These are phyloP conservation scores for Phasianus colchicus DNA, from an alignment of 2,113 vertebrate species.

Conservation along the genomic window DNA sequence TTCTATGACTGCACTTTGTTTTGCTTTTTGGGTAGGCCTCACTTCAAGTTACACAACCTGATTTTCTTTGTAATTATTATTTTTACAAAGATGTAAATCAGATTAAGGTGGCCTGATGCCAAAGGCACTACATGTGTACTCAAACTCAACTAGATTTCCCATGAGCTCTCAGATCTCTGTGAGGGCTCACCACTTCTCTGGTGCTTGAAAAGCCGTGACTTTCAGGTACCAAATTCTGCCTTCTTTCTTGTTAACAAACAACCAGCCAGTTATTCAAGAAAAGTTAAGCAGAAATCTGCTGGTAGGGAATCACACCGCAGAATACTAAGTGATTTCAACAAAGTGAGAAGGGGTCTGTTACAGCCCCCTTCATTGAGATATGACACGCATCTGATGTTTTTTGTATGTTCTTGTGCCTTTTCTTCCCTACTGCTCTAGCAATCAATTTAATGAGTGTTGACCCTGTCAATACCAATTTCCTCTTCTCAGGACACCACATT, in stretches of 20 bases:
- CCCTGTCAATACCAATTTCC: conserved; percentile 76
- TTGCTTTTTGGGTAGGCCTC: not conserved
- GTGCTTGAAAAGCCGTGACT: conserved; percentile 14
- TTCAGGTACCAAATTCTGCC: conserved; percentile 10
- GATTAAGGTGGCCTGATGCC: not conserved
- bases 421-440: conserved; percentile 21
- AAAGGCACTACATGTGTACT: not conserved
- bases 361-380: conserved; percentile 31
- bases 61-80: not conserved
- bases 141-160: conserved; percentile 3
- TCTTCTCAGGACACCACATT: conserved; percentile 65
- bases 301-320: not conserved
- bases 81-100: conserved; percentile 12
- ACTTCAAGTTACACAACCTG: not conserved
- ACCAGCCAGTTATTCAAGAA: conserved; percentile 25
- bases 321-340: conserved; percentile 54
- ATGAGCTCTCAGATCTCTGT: not conserved
- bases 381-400: conserved; percentile 34
- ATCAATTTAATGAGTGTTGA: conserved; percentile 72
- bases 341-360: not conserved
- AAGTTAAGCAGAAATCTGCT: conserved; percentile 12
- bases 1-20: not conserved
- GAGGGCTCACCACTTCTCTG: not conserved
- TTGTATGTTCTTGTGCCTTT: not conserved
- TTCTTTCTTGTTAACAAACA: conserved; percentile 29